These are phyloP conservation scores for Drosophila tsacasi DNA, from an alignment of 1,140 invertebrate genomes.

Conservation along the genomic window DNA sequence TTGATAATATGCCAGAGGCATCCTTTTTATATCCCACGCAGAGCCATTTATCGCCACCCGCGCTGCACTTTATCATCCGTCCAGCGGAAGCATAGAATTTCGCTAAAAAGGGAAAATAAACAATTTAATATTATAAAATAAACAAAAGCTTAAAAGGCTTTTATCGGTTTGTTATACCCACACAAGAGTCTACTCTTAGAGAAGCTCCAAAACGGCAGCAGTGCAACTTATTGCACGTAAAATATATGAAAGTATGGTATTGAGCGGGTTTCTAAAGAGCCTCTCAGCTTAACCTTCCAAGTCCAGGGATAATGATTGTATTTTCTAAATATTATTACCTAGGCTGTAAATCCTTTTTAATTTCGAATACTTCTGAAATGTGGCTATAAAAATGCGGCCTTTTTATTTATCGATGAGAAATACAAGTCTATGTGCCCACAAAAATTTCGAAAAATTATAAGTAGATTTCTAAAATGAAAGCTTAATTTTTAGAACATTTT, in stretches of 20 bases:
- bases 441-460: no score
- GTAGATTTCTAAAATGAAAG: no score
- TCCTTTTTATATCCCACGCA: slow-evolving; percentile 23
- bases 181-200: slow-evolving; percentile 7
- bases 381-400: neutral
- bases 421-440: no score
- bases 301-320: no score
- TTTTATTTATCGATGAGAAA: neutral
- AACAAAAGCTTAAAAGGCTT: neutral
- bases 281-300: neutral
- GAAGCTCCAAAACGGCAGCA: neutral
- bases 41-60: slow-evolving; percentile 21
- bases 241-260: neutral
- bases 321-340: neutral
- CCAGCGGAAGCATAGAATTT: slow-evolving; percentile 40
- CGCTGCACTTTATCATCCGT: slow-evolving; percentile 26
- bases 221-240: slow-evolving; percentile 2
- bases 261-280: neutral
- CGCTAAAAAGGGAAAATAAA: neutral
- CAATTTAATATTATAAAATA: neutral
- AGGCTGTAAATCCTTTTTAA: no score
- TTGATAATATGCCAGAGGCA: slow-evolving; percentile 19
- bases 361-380: neutral
- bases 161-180: slow-evolving; percentile 20
- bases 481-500: no score